phyloP scores from a whole-genome alignment of 2,797 vertebrate species.

The Oryzias dopingdopingensis region DNA sequence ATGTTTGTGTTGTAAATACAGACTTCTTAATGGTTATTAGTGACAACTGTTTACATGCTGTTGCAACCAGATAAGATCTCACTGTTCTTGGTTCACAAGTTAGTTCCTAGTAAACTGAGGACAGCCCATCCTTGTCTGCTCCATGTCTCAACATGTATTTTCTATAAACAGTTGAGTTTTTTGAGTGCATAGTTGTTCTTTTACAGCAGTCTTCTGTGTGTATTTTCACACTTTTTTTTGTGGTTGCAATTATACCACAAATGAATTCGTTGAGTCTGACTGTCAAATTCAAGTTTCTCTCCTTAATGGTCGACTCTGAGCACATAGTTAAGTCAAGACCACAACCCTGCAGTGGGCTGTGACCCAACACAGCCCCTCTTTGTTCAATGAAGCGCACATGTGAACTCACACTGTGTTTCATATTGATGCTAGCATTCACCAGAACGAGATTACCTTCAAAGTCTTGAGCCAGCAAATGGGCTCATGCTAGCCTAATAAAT shows the following conservation, averaged over 20 bases:
- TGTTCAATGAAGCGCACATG: slow-evolving; percentile 24
- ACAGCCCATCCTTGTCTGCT: background rate
- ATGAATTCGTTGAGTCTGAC: slow-evolving; percentile 9
- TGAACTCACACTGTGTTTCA: slow-evolving; percentile 11
- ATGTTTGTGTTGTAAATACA: background rate
- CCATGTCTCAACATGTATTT: slow-evolving; percentile 8
- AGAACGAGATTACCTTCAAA: background rate
- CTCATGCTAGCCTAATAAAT: background rate
- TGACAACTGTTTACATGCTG: slow-evolving; percentile 1
- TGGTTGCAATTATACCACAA: slow-evolving; percentile 16
- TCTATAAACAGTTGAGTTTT: slow-evolving; percentile 8
- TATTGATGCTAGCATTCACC: slow-evolving; percentile 3
- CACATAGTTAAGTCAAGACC: slow-evolving; percentile 18
- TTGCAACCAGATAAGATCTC: slow-evolving; percentile 4
- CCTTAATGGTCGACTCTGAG: slow-evolving; percentile 32
- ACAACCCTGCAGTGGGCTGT: slow-evolving; percentile 21
- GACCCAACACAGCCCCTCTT: slow-evolving; percentile 35
- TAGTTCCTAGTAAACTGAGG: slow-evolving; percentile 7
- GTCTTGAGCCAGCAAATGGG: background rate
- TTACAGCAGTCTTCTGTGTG: slow-evolving; percentile 15
- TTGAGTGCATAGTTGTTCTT: slow-evolving; percentile 5
- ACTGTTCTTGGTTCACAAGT: background rate
- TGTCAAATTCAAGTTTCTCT: slow-evolving; percentile 32
- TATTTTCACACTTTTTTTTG: slow-evolving; percentile 15
- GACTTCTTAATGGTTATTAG: slow-evolving; percentile 1